Evolutionary conservation across 2,113 vertebrate genomes (phyloP).

Genomic region (Cyprinodon variegatus): DNA sequence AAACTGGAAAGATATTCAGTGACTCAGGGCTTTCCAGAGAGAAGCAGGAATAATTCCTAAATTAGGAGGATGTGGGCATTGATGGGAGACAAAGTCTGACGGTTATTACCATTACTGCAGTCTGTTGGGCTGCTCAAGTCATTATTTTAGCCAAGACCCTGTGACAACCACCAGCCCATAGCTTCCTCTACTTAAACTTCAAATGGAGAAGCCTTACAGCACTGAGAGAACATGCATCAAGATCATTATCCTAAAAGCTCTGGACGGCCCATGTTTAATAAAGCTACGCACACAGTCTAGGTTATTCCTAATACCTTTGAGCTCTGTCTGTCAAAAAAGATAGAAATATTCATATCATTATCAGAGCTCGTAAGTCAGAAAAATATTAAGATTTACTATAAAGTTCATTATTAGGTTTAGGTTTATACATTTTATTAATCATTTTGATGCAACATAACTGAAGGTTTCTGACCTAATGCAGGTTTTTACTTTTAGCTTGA

Average conservation of each 20-base stretch:
- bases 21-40: slow-evolving; percentile 36
- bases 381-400: slow-evolving; percentile 43
- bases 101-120: slow-evolving; percentile 68
- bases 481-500: too few species aligned
- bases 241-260: slow-evolving; percentile 70
- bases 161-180: slow-evolving; percentile 62
- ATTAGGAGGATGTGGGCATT: slow-evolving; percentile 65
- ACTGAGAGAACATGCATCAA: slow-evolving; percentile 54
- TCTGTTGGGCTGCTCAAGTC: slow-evolving; percentile 62
- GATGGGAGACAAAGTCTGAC: slow-evolving; percentile 66
- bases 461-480: too few species aligned
- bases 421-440: too few species aligned
- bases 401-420: not conserved
- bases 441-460: too few species aligned
- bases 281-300: slow-evolving; percentile 42
- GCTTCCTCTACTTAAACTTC: slow-evolving; percentile 53
- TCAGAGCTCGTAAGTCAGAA: slow-evolving; percentile 20
- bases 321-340: slow-evolving; percentile 16
- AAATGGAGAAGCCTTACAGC: slow-evolving; percentile 61
- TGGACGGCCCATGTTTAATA: slow-evolving; percentile 61
- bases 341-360: slow-evolving; percentile 3
- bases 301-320: slow-evolving; percentile 41
- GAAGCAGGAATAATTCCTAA: slow-evolving; percentile 67
- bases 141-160: slow-evolving; percentile 71
- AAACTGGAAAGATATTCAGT: slow-evolving; percentile 27